A percentile compares a stretch with the other conserved stretches of the same genome.
Evolutionary conservation across 2,888 invertebrate genomes (phyloP).

Genomic region (Tipula lateralis): DNA sequence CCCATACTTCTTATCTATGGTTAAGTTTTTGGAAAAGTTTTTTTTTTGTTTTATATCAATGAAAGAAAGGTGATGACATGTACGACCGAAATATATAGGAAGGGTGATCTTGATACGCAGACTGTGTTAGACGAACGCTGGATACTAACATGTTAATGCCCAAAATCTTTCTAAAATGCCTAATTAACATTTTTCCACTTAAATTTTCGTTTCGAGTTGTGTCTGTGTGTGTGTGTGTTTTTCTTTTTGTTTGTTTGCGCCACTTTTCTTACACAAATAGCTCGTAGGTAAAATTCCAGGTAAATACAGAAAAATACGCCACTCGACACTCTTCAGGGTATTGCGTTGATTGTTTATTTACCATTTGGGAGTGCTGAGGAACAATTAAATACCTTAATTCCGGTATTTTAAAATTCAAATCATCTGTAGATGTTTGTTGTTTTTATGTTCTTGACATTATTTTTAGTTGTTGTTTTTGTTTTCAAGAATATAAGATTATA

Average conservation of each 20-base stretch:
- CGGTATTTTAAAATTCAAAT: slow-evolving; percentile 1
- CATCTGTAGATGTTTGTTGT: background rate
- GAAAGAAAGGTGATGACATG: background rate
- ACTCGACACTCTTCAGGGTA: background rate
- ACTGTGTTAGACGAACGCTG: background rate
- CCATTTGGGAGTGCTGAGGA: background rate
- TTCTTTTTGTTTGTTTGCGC: background rate
- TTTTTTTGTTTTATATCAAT: background rate
- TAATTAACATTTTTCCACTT: background rate
- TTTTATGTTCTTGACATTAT: background rate
- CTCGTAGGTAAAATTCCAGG: background rate
- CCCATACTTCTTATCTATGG: background rate
- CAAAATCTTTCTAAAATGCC: background rate
- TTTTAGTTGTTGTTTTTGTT: background rate
- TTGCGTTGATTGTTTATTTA: background rate
- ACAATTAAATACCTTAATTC: slow-evolving; percentile 19
- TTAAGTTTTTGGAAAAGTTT: background rate
- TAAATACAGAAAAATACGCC: background rate
- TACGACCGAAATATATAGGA: background rate
- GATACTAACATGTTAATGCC: background rate
- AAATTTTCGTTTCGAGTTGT: background rate
- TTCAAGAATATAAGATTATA: background rate
- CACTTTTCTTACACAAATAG: background rate
- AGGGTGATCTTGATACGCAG: background rate
- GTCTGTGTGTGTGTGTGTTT: background rate